Evolutionary conservation across 1,140 invertebrate species (phyloP).

Genomic region (Parasteatoda tepidariorum): DNA sequence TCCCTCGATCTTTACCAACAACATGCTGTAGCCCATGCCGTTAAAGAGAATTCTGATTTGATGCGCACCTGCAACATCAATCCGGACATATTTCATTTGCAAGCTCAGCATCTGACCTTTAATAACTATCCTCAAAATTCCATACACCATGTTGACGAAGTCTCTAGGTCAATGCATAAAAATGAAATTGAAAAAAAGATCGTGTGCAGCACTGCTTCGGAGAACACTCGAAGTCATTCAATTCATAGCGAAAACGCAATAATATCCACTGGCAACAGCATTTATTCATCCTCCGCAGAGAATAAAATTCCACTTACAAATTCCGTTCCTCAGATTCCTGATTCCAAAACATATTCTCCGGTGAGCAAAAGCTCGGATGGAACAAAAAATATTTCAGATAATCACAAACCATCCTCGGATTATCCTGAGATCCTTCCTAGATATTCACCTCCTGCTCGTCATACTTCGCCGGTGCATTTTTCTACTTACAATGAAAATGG

Average conservation of each 20-base stretch:
- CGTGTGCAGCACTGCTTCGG: neutral
- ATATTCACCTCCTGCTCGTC: too few relatives aligned
- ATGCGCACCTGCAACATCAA: slow-evolving; percentile 66
- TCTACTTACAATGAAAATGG: neutral
- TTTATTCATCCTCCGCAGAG: too few relatives aligned
- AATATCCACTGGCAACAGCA: neutral
- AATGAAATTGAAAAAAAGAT: neutral
- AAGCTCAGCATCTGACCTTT: neutral
- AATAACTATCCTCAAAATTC: neutral
- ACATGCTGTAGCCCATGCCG: slow-evolving; percentile 70
- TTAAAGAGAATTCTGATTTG: slow-evolving; percentile 67
- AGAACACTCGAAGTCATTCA: neutral
- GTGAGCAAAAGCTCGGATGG: neutral
- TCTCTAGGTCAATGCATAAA: neutral
- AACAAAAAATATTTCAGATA: neutral
- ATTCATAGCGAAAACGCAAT: neutral
- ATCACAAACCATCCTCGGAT: neutral
- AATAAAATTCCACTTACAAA: neutral
- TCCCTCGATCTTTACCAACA: slow-evolving; percentile 66
- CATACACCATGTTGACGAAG: neutral
- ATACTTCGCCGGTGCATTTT: neutral
- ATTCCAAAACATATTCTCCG: too few relatives aligned
- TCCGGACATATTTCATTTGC: slow-evolving; percentile 60
- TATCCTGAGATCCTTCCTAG: neutral
- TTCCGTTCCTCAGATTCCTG: neutral